A percentile compares a stretch with the other conserved stretches of the same genome.
Evolutionary conservation across 2,797 vertebrate species (phyloP).

Genomic region (Sciurus vulgaris): DNA sequence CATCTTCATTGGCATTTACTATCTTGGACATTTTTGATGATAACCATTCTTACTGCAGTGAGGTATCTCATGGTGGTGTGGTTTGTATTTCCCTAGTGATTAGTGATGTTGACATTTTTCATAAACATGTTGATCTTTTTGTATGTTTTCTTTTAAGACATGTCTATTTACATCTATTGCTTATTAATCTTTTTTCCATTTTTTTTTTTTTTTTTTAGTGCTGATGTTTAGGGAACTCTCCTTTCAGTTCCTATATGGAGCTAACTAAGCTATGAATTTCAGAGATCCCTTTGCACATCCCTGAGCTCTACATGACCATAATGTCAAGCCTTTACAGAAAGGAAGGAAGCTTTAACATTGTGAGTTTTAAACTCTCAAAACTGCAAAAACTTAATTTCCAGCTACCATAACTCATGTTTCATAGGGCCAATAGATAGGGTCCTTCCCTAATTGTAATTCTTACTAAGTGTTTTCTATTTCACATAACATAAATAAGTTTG

Average conservation of each 20-base stretch:
- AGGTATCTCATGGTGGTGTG: background rate
- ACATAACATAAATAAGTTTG: background rate
- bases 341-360: background rate
- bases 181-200: too few species aligned
- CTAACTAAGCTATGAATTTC: background rate
- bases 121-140: background rate
- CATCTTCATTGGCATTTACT: background rate
- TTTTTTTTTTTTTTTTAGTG: too few species aligned
- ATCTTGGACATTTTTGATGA: background rate
- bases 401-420: background rate
- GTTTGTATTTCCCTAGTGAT: background rate
- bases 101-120: background rate
- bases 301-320: background rate
- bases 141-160: background rate
- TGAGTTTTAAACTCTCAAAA: background rate
- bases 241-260: background rate
- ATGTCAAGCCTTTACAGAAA: background rate
- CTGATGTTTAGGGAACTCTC: background rate
- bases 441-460: conserved; percentile 15
- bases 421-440: background rate
- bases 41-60: background rate
- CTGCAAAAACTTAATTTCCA: background rate
- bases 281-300: background rate
- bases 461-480: conserved; percentile 39
- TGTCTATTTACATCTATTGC: background rate